phyloP scores from a whole-genome alignment of 2,113 vertebrate genomes.

The Crocuta crocuta region DNA sequence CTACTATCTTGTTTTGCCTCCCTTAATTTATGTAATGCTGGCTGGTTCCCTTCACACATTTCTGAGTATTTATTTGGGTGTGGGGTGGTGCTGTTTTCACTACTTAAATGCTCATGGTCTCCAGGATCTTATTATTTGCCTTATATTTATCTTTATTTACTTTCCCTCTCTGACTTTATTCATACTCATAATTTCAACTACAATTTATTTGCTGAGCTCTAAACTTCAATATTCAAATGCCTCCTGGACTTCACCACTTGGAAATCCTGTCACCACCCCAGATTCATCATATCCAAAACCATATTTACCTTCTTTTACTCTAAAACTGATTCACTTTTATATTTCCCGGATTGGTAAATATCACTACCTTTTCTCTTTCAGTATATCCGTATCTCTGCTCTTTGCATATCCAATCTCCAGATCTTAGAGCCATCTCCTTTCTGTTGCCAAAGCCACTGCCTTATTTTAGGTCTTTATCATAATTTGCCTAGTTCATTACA shows the following conservation, averaged over 20 bases:
- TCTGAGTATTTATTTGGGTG: background rate
- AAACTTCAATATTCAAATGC: background rate
- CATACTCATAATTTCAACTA: background rate
- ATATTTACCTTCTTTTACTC: background rate
- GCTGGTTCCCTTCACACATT: background rate
- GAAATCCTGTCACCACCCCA: background rate
- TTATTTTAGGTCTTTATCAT: background rate
- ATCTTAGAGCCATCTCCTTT: background rate
- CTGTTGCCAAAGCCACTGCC: background rate
- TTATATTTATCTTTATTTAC: slow-evolving; percentile 22
- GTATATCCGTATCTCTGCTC: background rate
- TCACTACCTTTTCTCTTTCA: background rate
- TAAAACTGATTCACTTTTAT: background rate
- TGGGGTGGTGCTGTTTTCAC: background rate
- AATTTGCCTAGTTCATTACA: background rate
- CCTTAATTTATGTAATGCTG: background rate
- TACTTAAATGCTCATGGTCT: background rate
- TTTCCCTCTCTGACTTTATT: background rate
- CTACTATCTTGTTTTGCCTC: background rate
- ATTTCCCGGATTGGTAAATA: background rate
- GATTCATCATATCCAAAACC: background rate
- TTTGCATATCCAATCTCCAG: background rate
- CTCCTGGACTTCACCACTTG: background rate
- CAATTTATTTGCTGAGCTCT: background rate
- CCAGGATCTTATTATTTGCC: background rate